Percentiles rank a stretch among this genome's conserved stretches.
phyloP scores from a whole-genome alignment of 2,797 vertebrate genomes.

The Lepus oiostolus region DNA sequence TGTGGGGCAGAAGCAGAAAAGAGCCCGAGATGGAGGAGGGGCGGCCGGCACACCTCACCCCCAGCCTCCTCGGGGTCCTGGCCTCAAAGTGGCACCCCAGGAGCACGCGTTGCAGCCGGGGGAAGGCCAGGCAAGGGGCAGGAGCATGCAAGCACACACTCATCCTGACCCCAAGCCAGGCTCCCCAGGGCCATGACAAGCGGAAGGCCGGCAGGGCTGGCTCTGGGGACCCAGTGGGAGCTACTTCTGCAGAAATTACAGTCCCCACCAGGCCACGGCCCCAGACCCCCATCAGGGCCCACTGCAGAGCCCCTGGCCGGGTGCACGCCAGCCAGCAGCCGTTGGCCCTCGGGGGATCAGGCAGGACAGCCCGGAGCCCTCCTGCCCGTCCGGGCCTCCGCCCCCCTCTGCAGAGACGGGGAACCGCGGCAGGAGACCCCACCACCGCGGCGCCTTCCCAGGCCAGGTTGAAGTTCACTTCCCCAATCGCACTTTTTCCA shows the following conservation, averaged over 20 bases:
- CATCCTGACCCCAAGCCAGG: slow-evolving; percentile 70
- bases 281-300: neutral
- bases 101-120: neutral
- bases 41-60: slow-evolving; percentile 58
- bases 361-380: neutral
- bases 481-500: slow-evolving; percentile 42
- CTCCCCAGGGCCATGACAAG: slow-evolving; percentile 68
- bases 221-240: slow-evolving; percentile 73
- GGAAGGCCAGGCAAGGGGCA: neutral
- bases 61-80: slow-evolving; percentile 57
- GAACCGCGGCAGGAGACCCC: slow-evolving; percentile 57
- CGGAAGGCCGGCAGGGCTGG: slow-evolving; percentile 72
- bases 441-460: neutral
- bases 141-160: neutral
- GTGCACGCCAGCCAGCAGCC: neutral
- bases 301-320: neutral
- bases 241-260: slow-evolving; percentile 79
- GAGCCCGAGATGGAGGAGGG: slow-evolving; percentile 48
- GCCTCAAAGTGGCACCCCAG: neutral
- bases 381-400: neutral
- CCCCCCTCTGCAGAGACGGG: neutral
- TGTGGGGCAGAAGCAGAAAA: slow-evolving; percentile 68
- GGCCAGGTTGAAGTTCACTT: slow-evolving; percentile 65
- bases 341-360: neutral
- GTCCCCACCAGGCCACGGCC: neutral